Evolutionary conservation across 2,113 vertebrate species (phyloP).

Genomic region (Connochaetes taurinus): DNA sequence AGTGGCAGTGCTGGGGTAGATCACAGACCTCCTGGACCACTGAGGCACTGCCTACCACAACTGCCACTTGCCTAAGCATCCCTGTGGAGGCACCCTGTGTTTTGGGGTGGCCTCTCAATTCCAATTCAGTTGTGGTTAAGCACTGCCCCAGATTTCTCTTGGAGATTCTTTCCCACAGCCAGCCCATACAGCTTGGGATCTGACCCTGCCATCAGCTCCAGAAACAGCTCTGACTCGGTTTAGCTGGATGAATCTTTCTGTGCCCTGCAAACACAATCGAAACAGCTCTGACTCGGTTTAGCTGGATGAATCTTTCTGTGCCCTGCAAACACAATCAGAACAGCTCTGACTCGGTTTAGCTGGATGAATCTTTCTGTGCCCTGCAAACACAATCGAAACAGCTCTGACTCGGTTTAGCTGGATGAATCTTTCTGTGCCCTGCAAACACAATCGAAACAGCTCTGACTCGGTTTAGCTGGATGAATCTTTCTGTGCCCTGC

Average conservation of each 20-base stretch:
- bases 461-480: neutral
- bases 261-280: neutral
- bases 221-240: neutral
- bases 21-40: neutral
- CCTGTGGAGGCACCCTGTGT: neutral
- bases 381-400: neutral
- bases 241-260: neutral
- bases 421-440: neutral
- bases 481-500: neutral
- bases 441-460: neutral
- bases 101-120: neutral
- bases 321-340: neutral
- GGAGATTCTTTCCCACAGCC: neutral
- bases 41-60: neutral
- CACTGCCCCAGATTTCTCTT: neutral
- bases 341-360: neutral
- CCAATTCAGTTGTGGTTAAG: neutral
- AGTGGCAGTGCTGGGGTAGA: too few relatives aligned
- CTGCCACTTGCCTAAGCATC: neutral
- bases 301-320: neutral
- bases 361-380: neutral
- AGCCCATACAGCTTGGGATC: fast-evolving
- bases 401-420: neutral
- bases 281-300: neutral
- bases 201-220: neutral